Evolutionary conservation across 2,888 invertebrate species (phyloP).

Genomic region (Lasioglossum pauxillum): DNA sequence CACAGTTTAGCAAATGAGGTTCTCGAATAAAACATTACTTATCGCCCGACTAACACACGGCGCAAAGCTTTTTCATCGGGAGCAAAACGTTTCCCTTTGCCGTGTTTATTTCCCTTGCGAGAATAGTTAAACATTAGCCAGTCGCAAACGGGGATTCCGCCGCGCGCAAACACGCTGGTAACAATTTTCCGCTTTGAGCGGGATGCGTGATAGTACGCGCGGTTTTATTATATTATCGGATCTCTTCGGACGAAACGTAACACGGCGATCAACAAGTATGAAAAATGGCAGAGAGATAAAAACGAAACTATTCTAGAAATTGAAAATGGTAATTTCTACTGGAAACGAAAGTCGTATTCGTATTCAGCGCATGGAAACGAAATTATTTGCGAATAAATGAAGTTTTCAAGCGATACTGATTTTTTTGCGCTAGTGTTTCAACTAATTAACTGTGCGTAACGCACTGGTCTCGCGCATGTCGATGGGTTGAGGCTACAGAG

Average conservation of each 20-base stretch:
- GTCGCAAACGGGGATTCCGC: constrained; percentile 9
- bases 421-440: neutral
- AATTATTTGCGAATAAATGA: neutral
- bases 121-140: constrained; percentile 25
- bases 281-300: neutral
- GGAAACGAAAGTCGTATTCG: too few relatives aligned
- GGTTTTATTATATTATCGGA: neutral
- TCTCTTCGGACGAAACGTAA: neutral
- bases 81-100: neutral
- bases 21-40: neutral
- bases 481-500: neutral
- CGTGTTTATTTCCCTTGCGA: constrained; percentile 28
- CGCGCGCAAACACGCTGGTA: neutral
- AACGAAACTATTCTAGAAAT: neutral
- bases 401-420: neutral
- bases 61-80: neutral
- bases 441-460: neutral
- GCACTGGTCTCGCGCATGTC: neutral
- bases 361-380: too few relatives aligned
- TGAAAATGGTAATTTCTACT: neutral
- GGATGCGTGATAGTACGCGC: neutral
- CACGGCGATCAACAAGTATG: neutral
- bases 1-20: neutral
- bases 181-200: constrained; percentile 9
- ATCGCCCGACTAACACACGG: neutral